These are phyloP conservation scores for Drosophila albomicans DNA, from an alignment of 1,140 invertebrate species.

Conservation along the genomic window DNA sequence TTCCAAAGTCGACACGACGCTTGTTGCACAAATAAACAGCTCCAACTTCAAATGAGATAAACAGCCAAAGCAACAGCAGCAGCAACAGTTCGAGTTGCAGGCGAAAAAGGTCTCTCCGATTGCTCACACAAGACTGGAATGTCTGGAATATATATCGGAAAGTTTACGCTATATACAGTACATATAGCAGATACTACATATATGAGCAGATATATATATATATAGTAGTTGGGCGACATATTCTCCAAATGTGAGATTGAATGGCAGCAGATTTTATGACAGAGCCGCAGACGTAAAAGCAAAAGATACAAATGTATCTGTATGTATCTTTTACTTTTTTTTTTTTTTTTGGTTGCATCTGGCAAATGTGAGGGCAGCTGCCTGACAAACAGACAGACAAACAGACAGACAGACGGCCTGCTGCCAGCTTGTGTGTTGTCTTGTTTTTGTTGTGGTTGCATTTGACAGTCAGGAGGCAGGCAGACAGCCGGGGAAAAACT, in stretches of 20 bases:
- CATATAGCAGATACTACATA: not conserved
- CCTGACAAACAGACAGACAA: constrained; percentile 1
- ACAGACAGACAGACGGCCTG: constrained; percentile 7
- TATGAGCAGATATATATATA: constrained; percentile 16
- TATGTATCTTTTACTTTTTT: constrained; percentile 33
- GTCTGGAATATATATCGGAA: constrained; percentile 15
- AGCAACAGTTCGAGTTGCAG: constrained; percentile 13
- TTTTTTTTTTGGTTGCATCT: constrained; percentile 49
- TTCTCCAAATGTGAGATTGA: constrained; percentile 35
- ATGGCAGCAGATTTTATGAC: constrained; percentile 44
- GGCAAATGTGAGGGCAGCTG: constrained; percentile 74
- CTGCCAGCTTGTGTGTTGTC: constrained; percentile 19
- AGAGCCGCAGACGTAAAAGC: constrained; percentile 40
- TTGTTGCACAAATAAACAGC: constrained; percentile 55
- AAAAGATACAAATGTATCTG: constrained; percentile 67
- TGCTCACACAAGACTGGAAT: constrained; percentile 3
- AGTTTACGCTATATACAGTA: constrained; percentile 3
- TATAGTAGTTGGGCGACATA: constrained; percentile 22
- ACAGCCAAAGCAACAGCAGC: constrained; percentile 14
- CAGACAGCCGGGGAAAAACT: constrained; percentile 41
- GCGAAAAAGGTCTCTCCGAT: constrained; percentile 9
- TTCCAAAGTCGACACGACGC: constrained; percentile 52
- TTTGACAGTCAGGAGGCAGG: constrained; percentile 34
- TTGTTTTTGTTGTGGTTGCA: constrained; percentile 43
- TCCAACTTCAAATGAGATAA: constrained; percentile 42